Evolutionary conservation across 2,888 invertebrate genomes (phyloP).

Genomic region (Panzeria rudis): DNA sequence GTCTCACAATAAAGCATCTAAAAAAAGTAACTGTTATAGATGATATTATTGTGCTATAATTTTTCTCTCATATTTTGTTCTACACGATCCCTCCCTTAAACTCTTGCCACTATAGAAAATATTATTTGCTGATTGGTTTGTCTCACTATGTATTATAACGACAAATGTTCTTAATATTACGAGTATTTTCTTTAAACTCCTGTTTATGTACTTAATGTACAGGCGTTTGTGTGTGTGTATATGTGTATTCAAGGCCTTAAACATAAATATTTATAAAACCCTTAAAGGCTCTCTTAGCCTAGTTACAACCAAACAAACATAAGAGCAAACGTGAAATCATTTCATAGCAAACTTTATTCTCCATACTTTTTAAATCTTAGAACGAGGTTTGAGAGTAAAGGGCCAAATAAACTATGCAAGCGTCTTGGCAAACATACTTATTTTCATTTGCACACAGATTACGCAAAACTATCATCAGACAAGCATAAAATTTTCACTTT

Average conservation of each 20-base stretch:
- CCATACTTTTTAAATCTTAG: too few relatives aligned
- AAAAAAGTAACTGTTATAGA: too few relatives aligned
- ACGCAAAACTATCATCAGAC: too few relatives aligned
- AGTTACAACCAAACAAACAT: background rate
- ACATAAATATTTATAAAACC: constrained; percentile 32
- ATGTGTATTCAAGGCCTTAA: background rate
- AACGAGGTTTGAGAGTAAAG: too few relatives aligned
- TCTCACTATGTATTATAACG: background rate
- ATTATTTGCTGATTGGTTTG: constrained; percentile 52
- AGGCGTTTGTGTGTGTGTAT: background rate
- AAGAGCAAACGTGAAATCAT: too few relatives aligned
- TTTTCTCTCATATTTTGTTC: background rate
- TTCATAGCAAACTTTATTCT: too few relatives aligned
- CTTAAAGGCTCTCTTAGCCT: constrained; percentile 12
- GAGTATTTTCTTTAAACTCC: constrained; percentile 11
- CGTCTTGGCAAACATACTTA: too few relatives aligned
- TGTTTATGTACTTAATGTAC: constrained; percentile 5
- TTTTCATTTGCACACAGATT: too few relatives aligned
- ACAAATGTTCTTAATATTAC: constrained; percentile 10
- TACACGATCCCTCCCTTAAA: background rate
- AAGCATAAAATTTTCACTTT: too few relatives aligned
- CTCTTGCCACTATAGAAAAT: constrained; percentile 24
- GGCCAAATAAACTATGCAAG: too few relatives aligned
- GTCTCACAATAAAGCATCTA: too few relatives aligned
- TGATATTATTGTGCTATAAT: background rate